phyloP scores from a whole-genome alignment of 2,888 invertebrate species.

The Scrobipalpa costella region DNA sequence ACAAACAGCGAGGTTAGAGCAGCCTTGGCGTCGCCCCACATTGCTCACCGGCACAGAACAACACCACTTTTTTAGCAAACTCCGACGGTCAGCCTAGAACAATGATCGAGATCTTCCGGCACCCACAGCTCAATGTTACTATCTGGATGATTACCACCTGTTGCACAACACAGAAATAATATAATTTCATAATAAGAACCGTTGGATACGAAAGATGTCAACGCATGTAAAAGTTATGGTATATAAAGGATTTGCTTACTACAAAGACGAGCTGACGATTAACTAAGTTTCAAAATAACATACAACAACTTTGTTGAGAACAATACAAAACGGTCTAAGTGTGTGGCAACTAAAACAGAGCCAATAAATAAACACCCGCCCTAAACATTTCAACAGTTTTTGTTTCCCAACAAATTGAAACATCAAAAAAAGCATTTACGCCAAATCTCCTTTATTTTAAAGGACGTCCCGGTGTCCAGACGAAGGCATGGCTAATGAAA shows the following conservation, averaged over 20 bases:
- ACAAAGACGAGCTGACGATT: not conserved
- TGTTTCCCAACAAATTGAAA: conserved; percentile 35
- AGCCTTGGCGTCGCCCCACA: conserved; percentile 78
- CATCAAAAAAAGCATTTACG: conserved; percentile 35
- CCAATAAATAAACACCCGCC: conserved; percentile 39
- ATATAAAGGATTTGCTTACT: too few species aligned
- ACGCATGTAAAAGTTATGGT: not conserved
- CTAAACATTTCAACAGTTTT: conserved; percentile 25
- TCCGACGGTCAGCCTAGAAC: conserved; percentile 42
- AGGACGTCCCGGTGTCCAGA: conserved; percentile 45
- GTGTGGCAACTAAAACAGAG: conserved; percentile 20
- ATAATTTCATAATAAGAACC: not conserved
- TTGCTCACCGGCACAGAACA: conserved; percentile 72
- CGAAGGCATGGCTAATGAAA: conserved; percentile 67
- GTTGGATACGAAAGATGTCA: not conserved
- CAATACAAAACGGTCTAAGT: conserved; percentile 2
- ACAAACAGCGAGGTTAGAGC: conserved; percentile 78
- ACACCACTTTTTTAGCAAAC: conserved; percentile 58
- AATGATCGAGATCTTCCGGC: conserved; percentile 49
- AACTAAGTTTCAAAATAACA: not conserved
- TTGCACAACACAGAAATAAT: not conserved
- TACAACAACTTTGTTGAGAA: not conserved
- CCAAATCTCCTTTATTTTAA: conserved; percentile 26
- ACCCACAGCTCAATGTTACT: conserved; percentile 28
- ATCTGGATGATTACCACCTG: not conserved